Conservation (phyloP, 2,113 vertebrate species). For the Callopanchax toddi region DNA sequence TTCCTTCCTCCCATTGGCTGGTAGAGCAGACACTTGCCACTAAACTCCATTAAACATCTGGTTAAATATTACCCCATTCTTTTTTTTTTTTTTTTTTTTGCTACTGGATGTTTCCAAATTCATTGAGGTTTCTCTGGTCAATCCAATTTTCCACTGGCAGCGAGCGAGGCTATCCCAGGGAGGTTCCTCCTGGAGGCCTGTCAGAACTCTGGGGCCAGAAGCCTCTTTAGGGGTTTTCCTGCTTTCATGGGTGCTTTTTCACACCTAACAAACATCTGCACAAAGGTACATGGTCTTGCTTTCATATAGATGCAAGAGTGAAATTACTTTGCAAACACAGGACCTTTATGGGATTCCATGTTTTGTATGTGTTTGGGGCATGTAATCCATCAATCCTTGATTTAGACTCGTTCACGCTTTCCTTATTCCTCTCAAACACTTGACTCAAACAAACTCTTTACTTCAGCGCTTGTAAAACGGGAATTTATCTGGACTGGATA, state of each 20-base stretch:
- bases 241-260: slow-evolving; percentile 71
- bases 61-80: slow-evolving; percentile 83
- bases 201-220: slow-evolving; percentile 75
- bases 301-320: slow-evolving; percentile 17
- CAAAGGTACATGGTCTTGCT: slow-evolving; percentile 15
- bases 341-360: background rate
- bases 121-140: slow-evolving; percentile 85
- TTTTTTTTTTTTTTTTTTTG: slow-evolving; percentile 65
- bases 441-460: too few species aligned
- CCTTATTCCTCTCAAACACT: too few species aligned
- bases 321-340: slow-evolving; percentile 15
- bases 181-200: slow-evolving; percentile 81
- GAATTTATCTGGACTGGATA: too few species aligned
- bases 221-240: slow-evolving; percentile 66
- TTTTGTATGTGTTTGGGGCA: background rate
- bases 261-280: slow-evolving; percentile 54
- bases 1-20: slow-evolving; percentile 63
- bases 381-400: background rate
- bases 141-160: slow-evolving; percentile 86
- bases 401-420: background rate
- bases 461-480: too few species aligned
- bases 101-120: slow-evolving; percentile 80
- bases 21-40: slow-evolving; percentile 83
- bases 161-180: slow-evolving; percentile 82
- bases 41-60: slow-evolving; percentile 84